Base-by-base conservation (phyloP, 2,797 vertebrate genomes). In the Loris lydekkerianus region DNA sequence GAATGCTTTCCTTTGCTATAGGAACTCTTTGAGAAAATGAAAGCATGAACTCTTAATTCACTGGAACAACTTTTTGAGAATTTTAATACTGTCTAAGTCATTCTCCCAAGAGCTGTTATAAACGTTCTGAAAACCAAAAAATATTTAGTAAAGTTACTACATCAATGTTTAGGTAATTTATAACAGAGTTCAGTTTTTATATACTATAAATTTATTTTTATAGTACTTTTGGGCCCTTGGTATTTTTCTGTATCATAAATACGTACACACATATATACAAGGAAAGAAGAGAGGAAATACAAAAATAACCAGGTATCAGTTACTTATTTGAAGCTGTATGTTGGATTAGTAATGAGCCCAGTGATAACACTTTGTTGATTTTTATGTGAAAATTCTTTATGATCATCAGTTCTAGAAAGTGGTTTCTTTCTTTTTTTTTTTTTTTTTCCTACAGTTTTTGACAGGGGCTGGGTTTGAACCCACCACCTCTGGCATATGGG, bases 11-110 rank as follows among this genome's bases (percentile, higher is more conserved):
- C 94, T 97, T 96, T 97, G 70, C 86, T 89, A 27, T 91, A 82
- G 58, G 75, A 97, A 72, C 70, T 96, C 60, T 92, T 72, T 95
- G 78, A 94, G 94, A 97, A 96, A 95, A 97, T 95, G 94, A 94
- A 96, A 94, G 58, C 89, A 88, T 96, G 84, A 93, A 78, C 80
- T 97, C 96, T n/a, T 96, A 61, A 95, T 90, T 92, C 92, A 91
- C 88, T 97, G 91, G 65, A 95, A 96, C 89, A 95, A 89, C 67
- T 93, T 95, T 94, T 93, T 49, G 73, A 25, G 96, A 94, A 96
- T 67, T 94, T 96, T 93, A 92, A 72, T 13, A 72, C n/a, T n/a
- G n/a, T n/a, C 69, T 87, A 80, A 97, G 84, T 87, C 91, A 91
- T 96, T 87, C 29, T 96, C 40, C 3, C 37, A 92, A 92, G 73